Evolutionary conservation across 2,113 vertebrate genomes (phyloP).

Genomic region (Lipotes vexillifer): DNA sequence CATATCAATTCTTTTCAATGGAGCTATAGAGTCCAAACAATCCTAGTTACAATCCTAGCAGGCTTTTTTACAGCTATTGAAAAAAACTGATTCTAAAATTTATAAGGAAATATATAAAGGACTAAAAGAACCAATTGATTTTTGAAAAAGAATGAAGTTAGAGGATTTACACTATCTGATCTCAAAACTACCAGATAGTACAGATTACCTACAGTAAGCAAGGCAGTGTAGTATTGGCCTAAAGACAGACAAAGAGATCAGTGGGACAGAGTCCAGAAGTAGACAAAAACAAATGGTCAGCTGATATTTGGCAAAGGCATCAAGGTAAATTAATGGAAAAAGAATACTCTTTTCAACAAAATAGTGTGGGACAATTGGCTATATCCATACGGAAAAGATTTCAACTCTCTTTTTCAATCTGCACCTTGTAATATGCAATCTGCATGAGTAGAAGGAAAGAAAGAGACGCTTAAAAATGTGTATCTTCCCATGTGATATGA

Average conservation of each 20-base stretch:
- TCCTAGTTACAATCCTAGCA: not conserved
- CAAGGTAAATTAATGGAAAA: not conserved
- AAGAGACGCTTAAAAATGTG: not conserved
- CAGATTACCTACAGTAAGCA: not conserved
- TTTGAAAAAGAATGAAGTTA: not conserved
- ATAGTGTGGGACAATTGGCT: not conserved
- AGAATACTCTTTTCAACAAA: conserved; percentile 9
- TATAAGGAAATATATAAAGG: not conserved
- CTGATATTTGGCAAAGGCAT: not conserved
- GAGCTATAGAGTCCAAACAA: not conserved
- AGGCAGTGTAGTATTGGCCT: not conserved
- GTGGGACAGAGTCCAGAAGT: not conserved
- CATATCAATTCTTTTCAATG: not conserved
- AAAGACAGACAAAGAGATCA: not conserved
- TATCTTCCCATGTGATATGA: not conserved
- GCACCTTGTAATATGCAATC: not conserved
- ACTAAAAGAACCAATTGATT: not conserved
- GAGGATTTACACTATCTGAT: not conserved
- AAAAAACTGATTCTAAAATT: not conserved
- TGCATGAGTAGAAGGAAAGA: not conserved
- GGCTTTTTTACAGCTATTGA: not conserved
- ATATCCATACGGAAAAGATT: not conserved
- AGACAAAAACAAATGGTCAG: not conserved
- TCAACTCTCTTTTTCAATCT: not conserved
- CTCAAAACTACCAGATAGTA: not conserved